A percentile compares a stretch with the other conserved stretches of the same genome.
These are phyloP conservation scores for Ormyrus nitidulus DNA, from an alignment of 2,888 invertebrate species.

Conservation along the genomic window DNA sequence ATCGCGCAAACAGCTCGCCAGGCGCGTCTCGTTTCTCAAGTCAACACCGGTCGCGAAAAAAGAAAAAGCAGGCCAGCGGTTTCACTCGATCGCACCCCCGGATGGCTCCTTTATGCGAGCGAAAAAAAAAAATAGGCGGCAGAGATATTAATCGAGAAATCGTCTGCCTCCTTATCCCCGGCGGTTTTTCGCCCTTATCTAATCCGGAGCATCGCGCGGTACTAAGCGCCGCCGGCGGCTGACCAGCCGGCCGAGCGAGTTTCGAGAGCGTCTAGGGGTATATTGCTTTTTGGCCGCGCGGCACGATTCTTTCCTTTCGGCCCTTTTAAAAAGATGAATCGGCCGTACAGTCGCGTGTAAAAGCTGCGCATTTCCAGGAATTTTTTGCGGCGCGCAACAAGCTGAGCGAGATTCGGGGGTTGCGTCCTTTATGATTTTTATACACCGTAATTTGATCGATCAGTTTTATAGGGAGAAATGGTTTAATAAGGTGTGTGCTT, in stretches of 20 bases:
- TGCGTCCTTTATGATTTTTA: no score
- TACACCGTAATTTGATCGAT: no score
- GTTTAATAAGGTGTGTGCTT: no score
- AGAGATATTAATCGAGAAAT: conserved; percentile 34
- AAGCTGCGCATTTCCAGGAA: not conserved
- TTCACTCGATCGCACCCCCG: not conserved
- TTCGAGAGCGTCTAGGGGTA: not conserved
- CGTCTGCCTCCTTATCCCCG: conserved; percentile 1
- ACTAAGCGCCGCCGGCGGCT: conserved; percentile 14
- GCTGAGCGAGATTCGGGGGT: no score
- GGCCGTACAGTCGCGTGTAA: not conserved
- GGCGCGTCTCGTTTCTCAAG: conserved; percentile 45
- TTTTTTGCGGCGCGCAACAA: not conserved
- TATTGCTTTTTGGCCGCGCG: not conserved
- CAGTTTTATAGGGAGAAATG: no score
- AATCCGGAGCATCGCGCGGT: conserved; percentile 21
- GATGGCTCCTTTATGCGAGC: not conserved
- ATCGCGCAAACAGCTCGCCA: conserved; percentile 37
- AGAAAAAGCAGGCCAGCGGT: not conserved
- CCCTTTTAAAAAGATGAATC: conserved; percentile 10
- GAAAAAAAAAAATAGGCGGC: conserved; percentile 2
- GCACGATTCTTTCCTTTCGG: not conserved
- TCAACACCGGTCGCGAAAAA: conserved; percentile 40
- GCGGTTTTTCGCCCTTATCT: not conserved
- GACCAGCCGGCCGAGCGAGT: conserved; percentile 9